Percentiles rank a stretch among this genome's conserved stretches.
These are phyloP conservation scores for Drosophila histrio DNA, from an alignment of 2,888 invertebrate species.

Conservation along the genomic window DNA sequence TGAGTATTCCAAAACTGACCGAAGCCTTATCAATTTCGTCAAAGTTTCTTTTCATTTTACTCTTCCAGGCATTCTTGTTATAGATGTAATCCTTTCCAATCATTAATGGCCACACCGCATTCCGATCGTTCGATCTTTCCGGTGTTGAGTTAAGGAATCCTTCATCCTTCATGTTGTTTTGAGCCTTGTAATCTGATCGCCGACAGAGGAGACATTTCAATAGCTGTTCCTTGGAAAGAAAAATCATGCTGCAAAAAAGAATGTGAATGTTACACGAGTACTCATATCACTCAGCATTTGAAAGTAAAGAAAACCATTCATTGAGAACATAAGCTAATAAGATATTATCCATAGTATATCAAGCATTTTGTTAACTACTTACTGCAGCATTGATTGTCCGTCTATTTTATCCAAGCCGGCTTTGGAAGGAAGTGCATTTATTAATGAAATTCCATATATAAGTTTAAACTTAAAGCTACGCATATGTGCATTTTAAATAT, in stretches of 20 bases:
- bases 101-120: conserved; percentile 33
- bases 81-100: conserved; percentile 48
- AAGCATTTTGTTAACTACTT: background rate
- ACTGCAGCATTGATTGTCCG: conserved; percentile 37
- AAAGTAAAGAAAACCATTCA: too few relatives aligned
- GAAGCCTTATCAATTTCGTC: conserved; percentile 73
- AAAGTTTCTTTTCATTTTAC: conserved; percentile 68
- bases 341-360: too few relatives aligned
- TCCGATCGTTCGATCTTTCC: conserved; percentile 9
- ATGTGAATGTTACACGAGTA: background rate
- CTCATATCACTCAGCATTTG: background rate
- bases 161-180: conserved; percentile 32
- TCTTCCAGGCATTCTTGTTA: conserved; percentile 60
- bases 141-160: background rate
- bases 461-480: background rate
- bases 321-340: too few relatives aligned
- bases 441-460: background rate
- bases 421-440: conserved; percentile 11
- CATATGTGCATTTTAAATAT: background rate
- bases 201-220: conserved; percentile 54
- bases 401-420: conserved; percentile 47
- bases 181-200: conserved; percentile 43
- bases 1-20: conserved; percentile 71
- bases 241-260: conserved; percentile 46
- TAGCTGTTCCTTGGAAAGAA: conserved; percentile 44